Percentiles rank a stretch among this genome's conserved stretches.
Conservation (phyloP, 2,113 vertebrate genomes). For the Pseudopodoces humilis region DNA sequence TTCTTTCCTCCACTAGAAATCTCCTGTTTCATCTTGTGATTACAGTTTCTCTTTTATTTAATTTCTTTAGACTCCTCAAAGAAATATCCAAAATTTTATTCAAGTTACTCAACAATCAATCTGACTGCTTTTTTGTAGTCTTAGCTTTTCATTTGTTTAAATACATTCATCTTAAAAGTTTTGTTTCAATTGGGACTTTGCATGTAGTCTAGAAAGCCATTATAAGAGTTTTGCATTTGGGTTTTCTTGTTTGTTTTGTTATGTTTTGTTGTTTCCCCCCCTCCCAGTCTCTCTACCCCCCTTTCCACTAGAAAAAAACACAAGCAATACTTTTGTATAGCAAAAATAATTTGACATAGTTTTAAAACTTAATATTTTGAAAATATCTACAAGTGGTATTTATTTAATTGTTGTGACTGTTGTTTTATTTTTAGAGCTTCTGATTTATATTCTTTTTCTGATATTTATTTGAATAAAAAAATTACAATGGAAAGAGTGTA, state of each 20-base stretch:
- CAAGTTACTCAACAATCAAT: background rate
- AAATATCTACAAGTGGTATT: background rate
- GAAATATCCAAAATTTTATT: background rate
- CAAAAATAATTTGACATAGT: background rate
- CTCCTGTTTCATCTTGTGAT: background rate
- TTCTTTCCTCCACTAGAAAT: background rate
- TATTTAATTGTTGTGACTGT: background rate
- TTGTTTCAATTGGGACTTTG: background rate
- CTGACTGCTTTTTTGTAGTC: background rate
- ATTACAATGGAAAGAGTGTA: background rate
- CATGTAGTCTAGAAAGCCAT: background rate
- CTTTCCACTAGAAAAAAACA: background rate
- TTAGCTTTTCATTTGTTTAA: background rate
- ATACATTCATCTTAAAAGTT: background rate
- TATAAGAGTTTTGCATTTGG: background rate
- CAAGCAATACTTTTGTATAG: background rate
- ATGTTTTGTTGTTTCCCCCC: background rate
- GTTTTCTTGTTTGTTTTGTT: background rate
- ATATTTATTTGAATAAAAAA: background rate
- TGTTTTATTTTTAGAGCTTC: background rate
- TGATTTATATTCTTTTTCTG: background rate
- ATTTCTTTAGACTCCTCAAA: background rate
- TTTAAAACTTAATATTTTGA: background rate
- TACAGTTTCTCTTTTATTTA: background rate
- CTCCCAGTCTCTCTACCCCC: fast-evolving